Conservation (phyloP, 2,888 invertebrate species). For the Crioceris asparagi region DNA sequence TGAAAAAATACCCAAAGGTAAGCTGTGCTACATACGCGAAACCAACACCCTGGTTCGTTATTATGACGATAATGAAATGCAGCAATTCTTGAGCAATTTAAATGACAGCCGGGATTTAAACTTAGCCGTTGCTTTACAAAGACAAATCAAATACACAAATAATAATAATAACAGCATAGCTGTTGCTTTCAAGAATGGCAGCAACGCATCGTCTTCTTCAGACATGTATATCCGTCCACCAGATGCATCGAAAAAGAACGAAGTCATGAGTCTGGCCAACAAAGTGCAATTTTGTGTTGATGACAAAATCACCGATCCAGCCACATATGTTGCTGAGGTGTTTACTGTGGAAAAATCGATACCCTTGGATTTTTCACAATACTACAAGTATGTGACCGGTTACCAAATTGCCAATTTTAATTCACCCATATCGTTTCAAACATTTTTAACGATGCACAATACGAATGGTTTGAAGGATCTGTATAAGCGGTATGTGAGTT, state of each 20-base stretch:
- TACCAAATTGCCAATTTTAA: slow-evolving; percentile 27
- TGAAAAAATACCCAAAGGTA: slow-evolving; percentile 21
- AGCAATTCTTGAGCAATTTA: slow-evolving; percentile 20
- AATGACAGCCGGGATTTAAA: slow-evolving; percentile 7
- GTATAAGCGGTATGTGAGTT: slow-evolving; percentile 18
- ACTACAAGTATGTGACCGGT: slow-evolving; percentile 28
- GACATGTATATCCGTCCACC: slow-evolving; percentile 7
- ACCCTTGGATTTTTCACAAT: slow-evolving; percentile 24
- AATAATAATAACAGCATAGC: no score
- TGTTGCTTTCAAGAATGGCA: no score
- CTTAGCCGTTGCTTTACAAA: no score
- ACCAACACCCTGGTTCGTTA: slow-evolving; percentile 22
- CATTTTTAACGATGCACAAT: slow-evolving; percentile 28
- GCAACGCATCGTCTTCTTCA: no score
- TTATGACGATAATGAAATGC: slow-evolving; percentile 23
- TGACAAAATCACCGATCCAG: slow-evolving; percentile 21
- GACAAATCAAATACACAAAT: no score
- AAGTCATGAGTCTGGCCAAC: slow-evolving; percentile 18
- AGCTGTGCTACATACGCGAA: slow-evolving; percentile 22
- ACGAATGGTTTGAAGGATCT: slow-evolving; percentile 23
- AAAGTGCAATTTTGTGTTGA: slow-evolving; percentile 20
- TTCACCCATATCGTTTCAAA: slow-evolving; percentile 27
- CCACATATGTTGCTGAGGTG: slow-evolving; percentile 25
- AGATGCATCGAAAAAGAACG: slow-evolving; percentile 12
- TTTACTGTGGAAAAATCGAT: slow-evolving; percentile 20